A percentile compares a stretch with the other conserved stretches of the same genome.
Conservation (phyloP, 2,113 vertebrate species). For the Pomatorhinus ruficollis region DNA sequence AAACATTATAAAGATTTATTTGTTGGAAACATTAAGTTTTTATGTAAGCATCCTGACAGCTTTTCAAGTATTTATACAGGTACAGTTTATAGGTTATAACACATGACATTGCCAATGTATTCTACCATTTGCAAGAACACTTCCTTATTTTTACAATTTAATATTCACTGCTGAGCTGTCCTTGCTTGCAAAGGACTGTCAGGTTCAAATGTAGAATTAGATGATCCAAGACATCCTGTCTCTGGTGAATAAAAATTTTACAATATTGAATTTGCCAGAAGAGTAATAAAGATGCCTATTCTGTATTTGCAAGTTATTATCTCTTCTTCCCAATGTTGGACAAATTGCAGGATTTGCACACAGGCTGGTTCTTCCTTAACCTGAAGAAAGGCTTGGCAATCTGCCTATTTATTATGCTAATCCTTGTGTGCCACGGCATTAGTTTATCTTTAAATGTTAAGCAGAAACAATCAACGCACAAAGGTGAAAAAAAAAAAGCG, state of each 20-base stretch:
- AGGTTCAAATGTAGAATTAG: conserved; percentile 48
- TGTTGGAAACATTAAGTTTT: conserved; percentile 1
- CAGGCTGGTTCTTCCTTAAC: background rate
- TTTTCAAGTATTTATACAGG: background rate
- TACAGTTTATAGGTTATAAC: background rate
- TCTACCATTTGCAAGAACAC: background rate
- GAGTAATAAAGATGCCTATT: background rate
- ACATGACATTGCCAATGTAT: background rate
- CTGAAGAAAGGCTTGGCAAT: background rate
- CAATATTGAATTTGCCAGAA: background rate
- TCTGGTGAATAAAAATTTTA: background rate
- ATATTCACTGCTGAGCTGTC: conserved; percentile 34
- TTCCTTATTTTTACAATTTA: conserved; percentile 30
- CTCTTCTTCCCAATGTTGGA: background rate
- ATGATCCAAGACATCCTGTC: conserved; percentile 12
- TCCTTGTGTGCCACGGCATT: background rate
- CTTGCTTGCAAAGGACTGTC: conserved; percentile 27
- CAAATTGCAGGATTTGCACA: background rate
- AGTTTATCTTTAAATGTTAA: background rate
- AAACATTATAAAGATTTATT: background rate
- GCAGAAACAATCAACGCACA: background rate
- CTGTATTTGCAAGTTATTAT: background rate
- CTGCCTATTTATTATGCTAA: background rate
- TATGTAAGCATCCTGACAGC: background rate
- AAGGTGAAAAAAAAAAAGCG: background rate